phyloP scores from a whole-genome alignment of 2,888 invertebrate genomes.

The Eupithecia vulgata region DNA sequence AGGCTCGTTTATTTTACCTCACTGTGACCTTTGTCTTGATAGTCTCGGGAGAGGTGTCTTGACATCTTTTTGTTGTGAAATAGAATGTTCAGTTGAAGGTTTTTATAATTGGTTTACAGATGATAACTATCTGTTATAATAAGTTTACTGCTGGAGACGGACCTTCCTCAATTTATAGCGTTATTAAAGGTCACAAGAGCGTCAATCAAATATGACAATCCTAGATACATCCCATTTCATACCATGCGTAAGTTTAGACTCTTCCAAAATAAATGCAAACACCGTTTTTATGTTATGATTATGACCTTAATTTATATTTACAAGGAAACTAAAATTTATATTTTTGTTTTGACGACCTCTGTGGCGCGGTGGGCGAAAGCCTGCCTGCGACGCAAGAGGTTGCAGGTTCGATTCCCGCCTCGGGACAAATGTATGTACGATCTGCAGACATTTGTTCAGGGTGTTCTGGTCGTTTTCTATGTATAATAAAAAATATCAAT shows the following conservation, averaged over 20 bases:
- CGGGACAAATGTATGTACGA: too few relatives aligned
- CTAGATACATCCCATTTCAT: not conserved
- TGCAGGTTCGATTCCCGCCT: too few relatives aligned
- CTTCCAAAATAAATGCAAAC: not conserved
- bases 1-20: constrained; percentile 59
- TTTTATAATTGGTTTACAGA: constrained; percentile 3
- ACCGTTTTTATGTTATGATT: too few relatives aligned
- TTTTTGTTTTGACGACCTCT: too few relatives aligned
- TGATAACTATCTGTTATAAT: not conserved
- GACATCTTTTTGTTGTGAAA: constrained; percentile 18
- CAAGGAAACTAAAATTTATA: too few relatives aligned
- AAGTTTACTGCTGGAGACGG: not conserved
- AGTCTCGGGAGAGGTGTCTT: constrained; percentile 23
- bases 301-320: too few relatives aligned
- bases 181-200: not conserved
- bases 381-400: too few relatives aligned
- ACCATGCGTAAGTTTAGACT: too few relatives aligned
- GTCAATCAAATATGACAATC: not conserved
- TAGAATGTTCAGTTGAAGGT: constrained; percentile 2
- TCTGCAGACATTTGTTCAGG: too few relatives aligned
- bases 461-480: too few relatives aligned
- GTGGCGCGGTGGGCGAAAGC: too few relatives aligned
- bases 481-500: too few relatives aligned
- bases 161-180: not conserved
- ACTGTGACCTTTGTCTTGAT: constrained; percentile 53